Percentiles rank a stretch among this genome's conserved stretches.
Evolutionary conservation across 1,140 invertebrate species (phyloP).

Genomic region (Microvelia longipes): DNA sequence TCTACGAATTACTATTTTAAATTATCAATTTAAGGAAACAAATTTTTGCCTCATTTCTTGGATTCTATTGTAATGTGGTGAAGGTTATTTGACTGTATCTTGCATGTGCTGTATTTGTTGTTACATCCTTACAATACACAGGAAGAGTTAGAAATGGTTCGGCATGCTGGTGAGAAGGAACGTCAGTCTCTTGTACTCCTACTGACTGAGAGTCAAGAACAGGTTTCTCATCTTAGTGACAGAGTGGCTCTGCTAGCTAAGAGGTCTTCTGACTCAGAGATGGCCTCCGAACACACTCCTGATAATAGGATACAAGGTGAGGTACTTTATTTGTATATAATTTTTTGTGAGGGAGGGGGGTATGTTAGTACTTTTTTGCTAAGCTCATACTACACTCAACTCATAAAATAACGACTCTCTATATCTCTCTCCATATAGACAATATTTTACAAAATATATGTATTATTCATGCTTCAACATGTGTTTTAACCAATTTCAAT

Average conservation of each 20-base stretch:
- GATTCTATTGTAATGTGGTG: too few relatives aligned
- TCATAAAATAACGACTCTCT: too few relatives aligned
- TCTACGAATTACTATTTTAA: too few relatives aligned
- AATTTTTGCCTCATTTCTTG: too few relatives aligned
- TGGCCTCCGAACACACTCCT: constrained; percentile 30
- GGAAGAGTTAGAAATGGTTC: constrained; percentile 50
- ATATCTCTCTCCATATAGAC: too few relatives aligned
- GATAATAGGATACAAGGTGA: constrained; percentile 36
- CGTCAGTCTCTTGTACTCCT: constrained; percentile 39
- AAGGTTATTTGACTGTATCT: too few relatives aligned
- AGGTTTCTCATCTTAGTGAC: constrained; percentile 44
- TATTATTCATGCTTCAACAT: too few relatives aligned
- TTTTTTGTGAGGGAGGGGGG: background rate
- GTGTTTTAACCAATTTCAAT: too few relatives aligned
- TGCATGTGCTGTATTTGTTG: background rate
- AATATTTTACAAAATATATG: too few relatives aligned
- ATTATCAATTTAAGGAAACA: too few relatives aligned
- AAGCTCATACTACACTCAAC: too few relatives aligned
- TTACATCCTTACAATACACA: constrained; percentile 22
- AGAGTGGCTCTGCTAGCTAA: constrained; percentile 46
- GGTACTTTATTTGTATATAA: too few relatives aligned
- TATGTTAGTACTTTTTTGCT: constrained; percentile 1
- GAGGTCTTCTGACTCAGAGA: constrained; percentile 25
- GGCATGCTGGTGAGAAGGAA: constrained; percentile 45
- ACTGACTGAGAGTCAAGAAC: constrained; percentile 43